A percentile compares a stretch with the other conserved stretches of the same genome.
These are phyloP conservation scores for Lithophane semibrunnea DNA, from an alignment of 2,888 invertebrate species.

Conservation along the genomic window DNA sequence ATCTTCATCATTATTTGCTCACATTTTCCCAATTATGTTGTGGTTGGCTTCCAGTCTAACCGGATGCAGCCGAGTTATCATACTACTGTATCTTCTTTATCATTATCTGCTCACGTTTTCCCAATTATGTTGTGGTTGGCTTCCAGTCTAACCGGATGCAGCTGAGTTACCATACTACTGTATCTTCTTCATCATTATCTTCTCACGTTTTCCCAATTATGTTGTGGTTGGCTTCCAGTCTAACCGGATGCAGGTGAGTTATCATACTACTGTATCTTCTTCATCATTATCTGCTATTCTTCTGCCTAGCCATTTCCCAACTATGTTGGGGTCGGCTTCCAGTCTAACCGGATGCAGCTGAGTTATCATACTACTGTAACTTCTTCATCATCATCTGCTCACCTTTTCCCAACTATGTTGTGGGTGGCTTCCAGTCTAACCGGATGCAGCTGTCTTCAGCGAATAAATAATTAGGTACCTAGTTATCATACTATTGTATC, in stretches of 20 bases:
- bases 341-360: background rate
- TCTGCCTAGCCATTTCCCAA: too few species aligned
- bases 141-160: background rate
- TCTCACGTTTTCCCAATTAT: background rate
- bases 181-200: background rate
- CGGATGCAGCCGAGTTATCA: background rate
- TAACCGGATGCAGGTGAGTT: background rate
- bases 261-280: background rate
- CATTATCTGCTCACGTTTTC: background rate
- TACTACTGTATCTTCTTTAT: background rate
- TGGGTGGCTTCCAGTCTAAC: too few species aligned
- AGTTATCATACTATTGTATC: background rate
- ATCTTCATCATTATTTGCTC: background rate
- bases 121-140: background rate
- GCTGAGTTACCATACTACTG: background rate
- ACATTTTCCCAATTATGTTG: background rate
- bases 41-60: too few species aligned
- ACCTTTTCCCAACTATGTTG: background rate
- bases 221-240: too few species aligned
- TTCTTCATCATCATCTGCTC: background rate
- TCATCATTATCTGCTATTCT: background rate
- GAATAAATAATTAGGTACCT: background rate
- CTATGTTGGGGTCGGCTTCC: too few species aligned
- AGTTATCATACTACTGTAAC: background rate
- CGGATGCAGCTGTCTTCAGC: background rate